Conservation (phyloP, 1,140 invertebrate species). For the Zaprionus inermis region DNA sequence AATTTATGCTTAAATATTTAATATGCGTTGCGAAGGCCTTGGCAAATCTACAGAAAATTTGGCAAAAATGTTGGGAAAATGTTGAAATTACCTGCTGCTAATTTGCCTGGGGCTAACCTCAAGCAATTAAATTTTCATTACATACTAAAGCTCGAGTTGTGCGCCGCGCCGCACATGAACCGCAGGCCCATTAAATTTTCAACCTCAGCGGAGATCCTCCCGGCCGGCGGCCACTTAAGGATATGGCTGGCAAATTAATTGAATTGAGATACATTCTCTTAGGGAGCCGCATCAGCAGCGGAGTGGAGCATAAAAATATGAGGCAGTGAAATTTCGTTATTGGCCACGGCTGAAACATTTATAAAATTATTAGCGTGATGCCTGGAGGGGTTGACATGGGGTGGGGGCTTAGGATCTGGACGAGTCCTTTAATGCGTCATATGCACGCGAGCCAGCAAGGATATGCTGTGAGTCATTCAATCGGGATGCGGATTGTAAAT, state of each 20-base stretch:
- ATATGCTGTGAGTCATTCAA: slow-evolving; percentile 46
- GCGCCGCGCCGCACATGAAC: slow-evolving; percentile 53
- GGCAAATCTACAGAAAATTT: slow-evolving; percentile 7
- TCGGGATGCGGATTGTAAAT: slow-evolving; percentile 44
- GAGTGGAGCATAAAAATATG: slow-evolving; percentile 17
- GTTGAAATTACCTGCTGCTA: slow-evolving; percentile 37
- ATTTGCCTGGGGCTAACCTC: slow-evolving; percentile 50
- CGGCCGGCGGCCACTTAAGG: slow-evolving; percentile 57
- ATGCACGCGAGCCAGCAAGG: slow-evolving; percentile 60
- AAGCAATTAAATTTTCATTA: slow-evolving; percentile 76
- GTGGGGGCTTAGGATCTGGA: slow-evolving; percentile 15
- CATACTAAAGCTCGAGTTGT: slow-evolving; percentile 40
- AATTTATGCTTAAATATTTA: slow-evolving; percentile 52
- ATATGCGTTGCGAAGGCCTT: slow-evolving; percentile 36
- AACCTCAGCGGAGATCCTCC: slow-evolving; percentile 55
- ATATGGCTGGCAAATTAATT: slow-evolving; percentile 62
- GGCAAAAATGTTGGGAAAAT: slow-evolving; percentile 35
- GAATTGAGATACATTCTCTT: slow-evolving; percentile 69
- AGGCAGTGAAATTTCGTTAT: slow-evolving; percentile 30
- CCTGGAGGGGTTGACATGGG: slow-evolving; percentile 12
- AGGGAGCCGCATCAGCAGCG: neutral
- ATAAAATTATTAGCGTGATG: slow-evolving; percentile 66
- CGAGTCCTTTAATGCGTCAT: slow-evolving; percentile 64
- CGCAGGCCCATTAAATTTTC: slow-evolving; percentile 70
- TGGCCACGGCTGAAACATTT: slow-evolving; percentile 58